phyloP scores from a whole-genome alignment of 92 coral and sea anemone genomes.

The Epizoanthus stellaris region DNA sequence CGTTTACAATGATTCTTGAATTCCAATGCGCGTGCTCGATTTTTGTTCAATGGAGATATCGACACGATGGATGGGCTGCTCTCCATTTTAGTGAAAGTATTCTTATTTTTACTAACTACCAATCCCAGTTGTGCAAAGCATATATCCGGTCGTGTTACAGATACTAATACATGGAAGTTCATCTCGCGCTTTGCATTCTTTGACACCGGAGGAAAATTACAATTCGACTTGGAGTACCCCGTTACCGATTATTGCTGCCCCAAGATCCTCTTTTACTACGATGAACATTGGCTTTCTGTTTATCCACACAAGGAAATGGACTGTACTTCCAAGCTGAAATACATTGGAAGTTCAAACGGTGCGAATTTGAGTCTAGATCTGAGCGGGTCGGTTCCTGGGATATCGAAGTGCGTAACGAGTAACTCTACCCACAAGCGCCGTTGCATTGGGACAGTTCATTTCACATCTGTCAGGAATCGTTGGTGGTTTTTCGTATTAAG shows the following conservation, averaged over 20 bases:
- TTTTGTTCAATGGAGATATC: too few relatives aligned
- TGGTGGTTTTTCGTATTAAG: constrained; percentile 83
- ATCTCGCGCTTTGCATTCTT: constrained; percentile 67
- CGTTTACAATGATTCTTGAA: too few relatives aligned
- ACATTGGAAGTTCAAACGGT: constrained; percentile 36
- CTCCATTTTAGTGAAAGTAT: neutral
- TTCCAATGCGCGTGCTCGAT: too few relatives aligned
- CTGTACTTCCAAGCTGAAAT: constrained; percentile 60
- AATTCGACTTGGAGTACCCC: constrained; percentile 67
- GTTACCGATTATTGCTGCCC: constrained; percentile 69
- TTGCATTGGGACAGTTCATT: constrained; percentile 67
- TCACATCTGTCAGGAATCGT: constrained; percentile 40
- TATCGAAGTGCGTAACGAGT: constrained; percentile 32
- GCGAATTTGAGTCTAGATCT: constrained; percentile 36
- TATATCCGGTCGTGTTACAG: constrained; percentile 58
- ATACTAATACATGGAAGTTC: constrained; percentile 52
- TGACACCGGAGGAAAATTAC: constrained; percentile 54
- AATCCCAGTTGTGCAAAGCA: constrained; percentile 45
- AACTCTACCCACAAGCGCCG: constrained; percentile 46
- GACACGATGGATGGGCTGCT: constrained; percentile 8
- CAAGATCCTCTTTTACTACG: constrained; percentile 62
- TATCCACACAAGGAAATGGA: constrained; percentile 58
- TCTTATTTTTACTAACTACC: neutral
- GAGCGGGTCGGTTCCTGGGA: constrained; percentile 22
- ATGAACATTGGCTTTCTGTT: constrained; percentile 61